These are phyloP conservation scores for Sympetrum striolatum DNA, from an alignment of 2,888 invertebrate species.

Conservation along the genomic window DNA sequence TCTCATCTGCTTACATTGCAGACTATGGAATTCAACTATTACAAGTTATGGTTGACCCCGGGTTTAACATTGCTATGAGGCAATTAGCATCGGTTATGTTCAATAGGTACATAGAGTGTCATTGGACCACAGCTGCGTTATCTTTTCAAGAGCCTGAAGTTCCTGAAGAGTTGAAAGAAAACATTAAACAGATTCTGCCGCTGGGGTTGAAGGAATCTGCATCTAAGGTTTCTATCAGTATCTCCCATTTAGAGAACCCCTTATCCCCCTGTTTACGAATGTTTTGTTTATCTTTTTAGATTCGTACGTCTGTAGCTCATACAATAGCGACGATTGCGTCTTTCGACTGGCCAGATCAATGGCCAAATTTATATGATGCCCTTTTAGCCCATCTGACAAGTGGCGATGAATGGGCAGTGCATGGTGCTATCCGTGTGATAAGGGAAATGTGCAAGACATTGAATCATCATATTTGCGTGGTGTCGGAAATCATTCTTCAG, in stretches of 20 bases:
- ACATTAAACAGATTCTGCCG: conserved; percentile 70
- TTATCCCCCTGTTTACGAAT: background rate
- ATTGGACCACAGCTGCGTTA: conserved; percentile 68
- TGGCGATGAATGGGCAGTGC: conserved; percentile 66
- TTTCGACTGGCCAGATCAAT: conserved; percentile 76
- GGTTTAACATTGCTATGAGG: conserved; percentile 67
- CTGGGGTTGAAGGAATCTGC: conserved; percentile 70
- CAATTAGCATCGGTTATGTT: conserved; percentile 75
- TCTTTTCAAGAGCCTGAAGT: conserved; percentile 66
- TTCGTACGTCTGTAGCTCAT: conserved; percentile 72
- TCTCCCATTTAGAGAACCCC: too few relatives aligned
- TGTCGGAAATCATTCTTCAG: conserved; percentile 72
- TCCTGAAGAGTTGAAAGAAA: conserved; percentile 65
- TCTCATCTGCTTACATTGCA: conserved; percentile 49
- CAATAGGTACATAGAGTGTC: conserved; percentile 74
- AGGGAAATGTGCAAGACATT: conserved; percentile 73
- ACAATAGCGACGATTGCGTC: conserved; percentile 74
- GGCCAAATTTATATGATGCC: conserved; percentile 73
- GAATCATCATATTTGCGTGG: conserved; percentile 69
- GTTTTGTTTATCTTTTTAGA: conserved; percentile 53
- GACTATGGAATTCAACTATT: conserved; percentile 70
- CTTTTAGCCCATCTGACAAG: conserved; percentile 70
- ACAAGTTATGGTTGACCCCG: conserved; percentile 70
- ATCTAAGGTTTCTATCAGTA: conserved; percentile 62
- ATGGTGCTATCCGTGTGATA: conserved; percentile 75